Evolutionary conservation across 2,888 invertebrate genomes (phyloP).

Genomic region (Cataglyphis cursor): DNA sequence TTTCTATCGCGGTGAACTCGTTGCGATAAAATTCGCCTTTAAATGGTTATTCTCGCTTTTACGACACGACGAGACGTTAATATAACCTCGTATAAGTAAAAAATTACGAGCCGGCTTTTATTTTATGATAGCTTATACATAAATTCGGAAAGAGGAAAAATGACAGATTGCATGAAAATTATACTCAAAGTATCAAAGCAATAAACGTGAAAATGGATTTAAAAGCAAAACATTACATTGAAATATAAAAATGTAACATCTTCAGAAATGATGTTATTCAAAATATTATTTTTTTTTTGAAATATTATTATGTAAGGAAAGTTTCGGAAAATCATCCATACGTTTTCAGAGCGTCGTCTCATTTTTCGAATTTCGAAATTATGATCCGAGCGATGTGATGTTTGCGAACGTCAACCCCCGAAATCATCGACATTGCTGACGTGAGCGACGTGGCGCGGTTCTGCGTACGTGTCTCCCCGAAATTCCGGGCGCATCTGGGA

Average conservation of each 20-base stretch:
- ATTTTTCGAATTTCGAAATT: background rate
- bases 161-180: background rate
- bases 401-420: conserved; percentile 26
- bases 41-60: conserved; percentile 16
- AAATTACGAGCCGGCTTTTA: background rate
- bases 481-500: conserved; percentile 70
- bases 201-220: too few relatives aligned
- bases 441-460: conserved; percentile 68
- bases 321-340: background rate
- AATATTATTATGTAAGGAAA: background rate
- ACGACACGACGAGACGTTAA: conserved; percentile 4
- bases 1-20: conserved; percentile 15
- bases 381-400: background rate
- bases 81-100: background rate
- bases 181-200: background rate
- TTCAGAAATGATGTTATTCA: background rate
- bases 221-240: background rate
- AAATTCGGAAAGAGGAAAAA: background rate
- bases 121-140: conserved; percentile 7
- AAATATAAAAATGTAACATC: background rate
- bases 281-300: background rate
- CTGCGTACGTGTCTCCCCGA: conserved; percentile 64
- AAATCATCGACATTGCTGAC: conserved; percentile 69
- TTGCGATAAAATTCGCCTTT: conserved; percentile 25
- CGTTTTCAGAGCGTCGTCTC: background rate